Evolutionary conservation across 2,797 vertebrate genomes (phyloP).

Genomic region (Gadopsis bispinosus): DNA sequence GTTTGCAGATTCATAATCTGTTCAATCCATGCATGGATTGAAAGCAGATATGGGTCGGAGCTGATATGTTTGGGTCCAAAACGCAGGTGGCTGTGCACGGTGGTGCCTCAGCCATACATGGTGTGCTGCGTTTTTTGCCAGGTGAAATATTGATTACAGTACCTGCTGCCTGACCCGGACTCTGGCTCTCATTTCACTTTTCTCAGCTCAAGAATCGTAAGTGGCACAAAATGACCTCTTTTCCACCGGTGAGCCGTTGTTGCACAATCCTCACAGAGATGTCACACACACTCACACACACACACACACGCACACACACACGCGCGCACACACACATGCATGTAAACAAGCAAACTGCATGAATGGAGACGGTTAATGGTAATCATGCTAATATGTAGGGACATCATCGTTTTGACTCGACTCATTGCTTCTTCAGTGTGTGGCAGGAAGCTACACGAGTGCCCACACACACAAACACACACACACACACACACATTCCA

Average conservation of each 20-base stretch:
- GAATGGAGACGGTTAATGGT: background rate
- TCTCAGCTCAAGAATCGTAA: background rate
- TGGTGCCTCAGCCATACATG: background rate
- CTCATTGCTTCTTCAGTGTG: background rate
- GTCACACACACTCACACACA: too few species aligned
- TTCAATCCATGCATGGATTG: background rate
- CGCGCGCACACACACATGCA: background rate
- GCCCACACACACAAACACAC: constrained; percentile 2
- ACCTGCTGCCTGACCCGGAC: background rate
- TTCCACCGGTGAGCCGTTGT: background rate
- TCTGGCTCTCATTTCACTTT: background rate
- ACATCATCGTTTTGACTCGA: background rate
- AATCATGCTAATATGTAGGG: constrained; percentile 5
- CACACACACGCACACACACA: too few species aligned
- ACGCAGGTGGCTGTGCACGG: background rate
- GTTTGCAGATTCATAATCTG: too few species aligned
- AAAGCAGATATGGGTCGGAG: background rate
- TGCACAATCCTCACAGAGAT: background rate
- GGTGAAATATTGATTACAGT: background rate
- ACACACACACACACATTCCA: constrained; percentile 8
- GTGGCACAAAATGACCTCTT: background rate
- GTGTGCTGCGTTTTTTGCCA: background rate
- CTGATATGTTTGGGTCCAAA: background rate
- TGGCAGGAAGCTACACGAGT: background rate
- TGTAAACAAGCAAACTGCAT: constrained; percentile 10